These are phyloP conservation scores for Brachystomella parvula DNA, from an alignment of 1,140 invertebrate genomes.

Conservation along the genomic window DNA sequence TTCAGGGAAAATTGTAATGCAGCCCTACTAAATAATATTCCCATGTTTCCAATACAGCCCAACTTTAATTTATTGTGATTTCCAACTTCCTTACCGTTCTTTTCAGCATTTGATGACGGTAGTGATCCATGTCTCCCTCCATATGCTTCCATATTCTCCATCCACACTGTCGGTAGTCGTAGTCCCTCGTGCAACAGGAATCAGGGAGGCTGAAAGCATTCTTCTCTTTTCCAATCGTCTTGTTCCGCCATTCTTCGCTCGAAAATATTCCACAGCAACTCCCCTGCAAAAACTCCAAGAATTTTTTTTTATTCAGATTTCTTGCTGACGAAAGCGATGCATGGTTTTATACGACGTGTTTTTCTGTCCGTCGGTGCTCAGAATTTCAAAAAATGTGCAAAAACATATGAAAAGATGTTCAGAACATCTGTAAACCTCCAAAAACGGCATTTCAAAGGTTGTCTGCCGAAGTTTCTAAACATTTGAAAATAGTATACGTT, in stretches of 20 bases:
- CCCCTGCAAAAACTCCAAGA: background rate
- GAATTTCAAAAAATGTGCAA: too few relatives aligned
- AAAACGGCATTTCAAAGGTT: too few relatives aligned
- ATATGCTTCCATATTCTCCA: constrained; percentile 2
- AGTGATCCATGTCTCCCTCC: background rate
- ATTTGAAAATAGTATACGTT: too few relatives aligned
- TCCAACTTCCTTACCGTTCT: background rate
- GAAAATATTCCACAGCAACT: background rate
- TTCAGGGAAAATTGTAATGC: background rate
- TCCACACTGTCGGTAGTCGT: background rate
- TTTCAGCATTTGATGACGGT: background rate
- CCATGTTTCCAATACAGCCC: too few relatives aligned
- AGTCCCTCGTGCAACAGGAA: constrained; percentile 4
- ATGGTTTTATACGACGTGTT: too few relatives aligned
- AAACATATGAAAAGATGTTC: background rate
- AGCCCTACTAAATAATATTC: too few relatives aligned
- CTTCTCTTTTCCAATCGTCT: background rate
- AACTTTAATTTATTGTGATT: background rate
- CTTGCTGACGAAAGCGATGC: too few relatives aligned
- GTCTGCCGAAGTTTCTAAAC: too few relatives aligned
- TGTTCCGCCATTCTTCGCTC: background rate
- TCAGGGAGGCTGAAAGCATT: background rate
- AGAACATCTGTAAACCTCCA: background rate
- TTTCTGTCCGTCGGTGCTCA: too few relatives aligned
- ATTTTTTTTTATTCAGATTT: too few relatives aligned